Evolutionary conservation across 2,888 invertebrate genomes (phyloP).

Genomic region (Thelaira solivaga): DNA sequence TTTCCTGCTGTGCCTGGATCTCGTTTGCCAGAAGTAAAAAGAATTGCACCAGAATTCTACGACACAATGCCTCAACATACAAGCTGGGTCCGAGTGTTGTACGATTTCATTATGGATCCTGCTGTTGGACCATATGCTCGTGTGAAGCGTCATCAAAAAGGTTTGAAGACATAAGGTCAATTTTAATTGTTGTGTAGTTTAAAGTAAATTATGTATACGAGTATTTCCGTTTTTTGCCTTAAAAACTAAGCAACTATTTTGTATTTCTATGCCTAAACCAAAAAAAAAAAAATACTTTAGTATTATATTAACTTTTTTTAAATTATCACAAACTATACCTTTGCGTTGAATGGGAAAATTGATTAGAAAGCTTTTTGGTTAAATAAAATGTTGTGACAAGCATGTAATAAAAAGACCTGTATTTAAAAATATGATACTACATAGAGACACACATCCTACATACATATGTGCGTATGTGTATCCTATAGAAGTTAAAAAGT

Average conservation of each 20-base stretch:
- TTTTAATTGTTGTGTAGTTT: background rate
- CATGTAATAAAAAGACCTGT: no score
- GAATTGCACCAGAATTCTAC: slow-evolving; percentile 96
- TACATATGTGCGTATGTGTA: no score
- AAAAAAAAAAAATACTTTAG: no score
- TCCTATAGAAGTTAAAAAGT: slow-evolving; percentile 18
- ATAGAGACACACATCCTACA: slow-evolving; percentile 31
- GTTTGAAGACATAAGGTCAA: slow-evolving; percentile 70
- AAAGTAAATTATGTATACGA: background rate
- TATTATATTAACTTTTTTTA: no score
- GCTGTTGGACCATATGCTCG: slow-evolving; percentile 97
- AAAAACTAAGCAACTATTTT: background rate
- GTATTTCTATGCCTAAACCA: background rate
- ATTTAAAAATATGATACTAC: no score
- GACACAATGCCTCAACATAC: slow-evolving; percentile 94
- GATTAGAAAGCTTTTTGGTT: no score
- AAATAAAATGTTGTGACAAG: no score
- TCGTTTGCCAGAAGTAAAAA: slow-evolving; percentile 92
- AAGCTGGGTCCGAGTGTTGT: slow-evolving; percentile 95
- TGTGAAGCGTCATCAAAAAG: slow-evolving; percentile 86
- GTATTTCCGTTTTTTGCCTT: background rate
- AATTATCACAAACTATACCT: no score
- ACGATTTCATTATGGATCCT: slow-evolving; percentile 96
- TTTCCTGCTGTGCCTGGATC: slow-evolving; percentile 98
- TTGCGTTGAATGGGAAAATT: no score